A percentile compares a stretch with the other conserved stretches of the same genome.
Conservation (phyloP, 1,140 invertebrate genomes). For the Ceratina australensis region DNA sequence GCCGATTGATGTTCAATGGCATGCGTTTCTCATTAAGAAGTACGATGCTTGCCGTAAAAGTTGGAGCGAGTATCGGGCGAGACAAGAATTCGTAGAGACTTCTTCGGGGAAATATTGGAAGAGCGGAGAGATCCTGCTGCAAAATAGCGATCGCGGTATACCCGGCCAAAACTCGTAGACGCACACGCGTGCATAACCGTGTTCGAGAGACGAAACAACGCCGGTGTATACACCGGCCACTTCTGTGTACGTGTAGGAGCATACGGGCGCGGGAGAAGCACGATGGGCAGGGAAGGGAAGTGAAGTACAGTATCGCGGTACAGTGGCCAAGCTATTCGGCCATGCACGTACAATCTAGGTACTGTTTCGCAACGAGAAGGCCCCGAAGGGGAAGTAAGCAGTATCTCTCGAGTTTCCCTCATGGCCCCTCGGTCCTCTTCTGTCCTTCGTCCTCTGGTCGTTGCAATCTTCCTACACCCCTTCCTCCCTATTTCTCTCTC, state of each 20-base stretch:
- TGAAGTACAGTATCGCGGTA: constrained; percentile 48
- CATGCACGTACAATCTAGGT: constrained; percentile 64
- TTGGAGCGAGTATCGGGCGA: constrained; percentile 26
- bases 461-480: constrained; percentile 30
- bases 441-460: constrained; percentile 20
- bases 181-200: constrained; percentile 46
- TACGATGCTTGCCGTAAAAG: constrained; percentile 34
- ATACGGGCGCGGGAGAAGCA: constrained; percentile 52
- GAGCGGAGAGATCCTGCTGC: constrained; percentile 17
- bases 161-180: constrained; percentile 60
- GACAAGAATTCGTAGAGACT: constrained; percentile 38
- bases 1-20: neutral
- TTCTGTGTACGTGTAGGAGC: constrained; percentile 1
- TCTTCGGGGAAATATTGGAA: constrained; percentile 29
- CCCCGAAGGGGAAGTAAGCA: constrained; percentile 68
- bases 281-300: constrained; percentile 26
- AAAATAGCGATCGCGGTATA: constrained; percentile 21
- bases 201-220: constrained; percentile 41
- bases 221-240: constrained; percentile 2
- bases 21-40: constrained; percentile 17
- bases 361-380: constrained; percentile 64
- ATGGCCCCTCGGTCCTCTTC: constrained; percentile 47
- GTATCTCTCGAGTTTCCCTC: constrained; percentile 67
- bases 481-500: neutral
- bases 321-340: constrained; percentile 58